Evolutionary conservation across 2,797 vertebrate species (phyloP), one percentile per base, ranked within the genome.

Genomic region (Meriones psammophilus): DNA sequence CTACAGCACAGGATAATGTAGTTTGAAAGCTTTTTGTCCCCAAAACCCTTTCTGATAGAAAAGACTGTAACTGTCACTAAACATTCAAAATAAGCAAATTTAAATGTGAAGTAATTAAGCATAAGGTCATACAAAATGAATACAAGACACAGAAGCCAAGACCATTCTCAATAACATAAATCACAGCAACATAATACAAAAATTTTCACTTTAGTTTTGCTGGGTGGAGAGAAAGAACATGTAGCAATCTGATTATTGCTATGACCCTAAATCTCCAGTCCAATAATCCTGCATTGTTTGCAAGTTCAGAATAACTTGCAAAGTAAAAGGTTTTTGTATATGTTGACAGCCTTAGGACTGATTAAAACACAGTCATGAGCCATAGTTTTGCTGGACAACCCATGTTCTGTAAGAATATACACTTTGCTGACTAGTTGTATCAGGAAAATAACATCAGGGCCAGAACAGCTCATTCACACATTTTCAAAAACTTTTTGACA

Each of bases 51-150:
- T 17, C 62, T 4, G 84, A 26, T 88, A 7, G 92, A 91, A 39
- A 95, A 92, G 3, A 80, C 20, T 89, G 20, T 17, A 85, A 26
- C 10, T 88, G 14, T 33, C 18, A 39, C 87, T 95, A 77, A 94
- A 94, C 79, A 89, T 93, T 26, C 26, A 62, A 87, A 95, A 36
- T 94, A 95, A 93, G 50, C 78, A 97, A 87, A 86, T 62, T 96
- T 18, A 94, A 88, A 88, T 94, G 60, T 92, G 56, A 92, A 96
- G 33, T 84, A 92, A 93, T 95, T 94, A 87, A n/a, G 90, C 50
- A 95, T 84, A 96, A 93, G 71, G 80, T 96, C 86, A 97, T 17
- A 76, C 33, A 77, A 77, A 97, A 96, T 89, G 83, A 93, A 3
- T 71, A 73, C 77, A 95, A 93, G 87, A 0, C n/a, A 33, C 78